A percentile compares a stretch with the other conserved stretches of the same genome.
Conservation (phyloP, 2,797 vertebrate species). For the Peromyscus nudipes region DNA sequence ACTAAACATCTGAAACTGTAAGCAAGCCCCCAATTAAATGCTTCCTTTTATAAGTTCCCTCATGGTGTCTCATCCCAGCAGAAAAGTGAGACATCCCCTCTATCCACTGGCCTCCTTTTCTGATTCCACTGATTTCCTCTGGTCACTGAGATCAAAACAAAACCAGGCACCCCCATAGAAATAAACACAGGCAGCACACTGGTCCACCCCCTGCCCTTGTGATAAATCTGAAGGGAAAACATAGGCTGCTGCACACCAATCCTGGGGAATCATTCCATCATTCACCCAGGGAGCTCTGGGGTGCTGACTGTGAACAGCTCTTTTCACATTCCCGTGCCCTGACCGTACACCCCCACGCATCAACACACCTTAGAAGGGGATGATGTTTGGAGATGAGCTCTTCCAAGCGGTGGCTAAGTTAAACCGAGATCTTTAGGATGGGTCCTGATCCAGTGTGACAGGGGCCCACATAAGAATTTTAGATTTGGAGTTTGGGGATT, state of each 20-base stretch:
- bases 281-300: background rate
- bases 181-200: background rate
- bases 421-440: background rate
- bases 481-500: too few relatives aligned
- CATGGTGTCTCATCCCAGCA: background rate
- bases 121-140: slow-evolving; percentile 24
- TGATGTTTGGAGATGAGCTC: background rate
- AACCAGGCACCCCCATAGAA: background rate
- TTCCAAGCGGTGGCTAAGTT: background rate
- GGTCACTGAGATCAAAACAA: background rate
- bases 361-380: background rate
- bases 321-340: background rate
- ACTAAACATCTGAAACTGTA: background rate
- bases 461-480: background rate
- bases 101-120: background rate
- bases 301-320: too few relatives aligned
- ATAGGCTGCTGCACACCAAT: background rate
- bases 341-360: background rate
- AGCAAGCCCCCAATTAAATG: background rate
- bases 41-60: background rate
- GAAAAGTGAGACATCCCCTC: background rate
- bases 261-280: background rate
- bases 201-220: background rate
- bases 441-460: background rate
- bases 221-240: background rate